A percentile compares a stretch with the other conserved stretches of the same genome.
Evolutionary conservation across 2,113 vertebrate species (phyloP).

Genomic region (Xiphorhynchus elegans): DNA sequence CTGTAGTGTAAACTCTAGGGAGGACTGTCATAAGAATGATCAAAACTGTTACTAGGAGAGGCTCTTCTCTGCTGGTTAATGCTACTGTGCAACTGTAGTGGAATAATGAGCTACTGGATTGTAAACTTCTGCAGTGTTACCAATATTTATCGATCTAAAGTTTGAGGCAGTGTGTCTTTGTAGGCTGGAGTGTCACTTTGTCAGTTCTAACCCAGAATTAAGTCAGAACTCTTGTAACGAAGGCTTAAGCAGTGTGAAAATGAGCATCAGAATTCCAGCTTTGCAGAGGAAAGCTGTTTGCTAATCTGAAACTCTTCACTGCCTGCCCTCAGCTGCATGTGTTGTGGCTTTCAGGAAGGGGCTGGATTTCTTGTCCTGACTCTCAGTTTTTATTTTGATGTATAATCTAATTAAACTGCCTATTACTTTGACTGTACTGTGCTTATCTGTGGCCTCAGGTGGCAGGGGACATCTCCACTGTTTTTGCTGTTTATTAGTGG

Average conservation of each 20-base stretch:
- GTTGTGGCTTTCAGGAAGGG: not conserved
- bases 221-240: not conserved
- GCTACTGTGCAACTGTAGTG: not conserved
- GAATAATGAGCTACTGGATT: not conserved
- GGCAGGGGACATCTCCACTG: not conserved
- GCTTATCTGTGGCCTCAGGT: not conserved
- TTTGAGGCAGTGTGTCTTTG: not conserved
- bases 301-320: not conserved
- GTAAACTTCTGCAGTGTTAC: not conserved
- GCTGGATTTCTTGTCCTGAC: not conserved
- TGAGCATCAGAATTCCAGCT: not conserved
- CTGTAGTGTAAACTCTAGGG: not conserved
- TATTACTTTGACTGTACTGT: rapidly evolving
- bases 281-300: not conserved
- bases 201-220: not conserved
- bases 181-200: no score
- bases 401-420: not conserved
- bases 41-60: rapidly evolving
- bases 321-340: rapidly evolving
- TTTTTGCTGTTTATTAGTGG: not conserved
- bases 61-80: not conserved
- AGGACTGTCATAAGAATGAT: not conserved
- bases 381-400: not conserved
- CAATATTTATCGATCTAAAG: not conserved
- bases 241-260: not conserved